Base-by-base conservation (phyloP, 2,888 invertebrate genomes). In the Limenitis camilla region DNA sequence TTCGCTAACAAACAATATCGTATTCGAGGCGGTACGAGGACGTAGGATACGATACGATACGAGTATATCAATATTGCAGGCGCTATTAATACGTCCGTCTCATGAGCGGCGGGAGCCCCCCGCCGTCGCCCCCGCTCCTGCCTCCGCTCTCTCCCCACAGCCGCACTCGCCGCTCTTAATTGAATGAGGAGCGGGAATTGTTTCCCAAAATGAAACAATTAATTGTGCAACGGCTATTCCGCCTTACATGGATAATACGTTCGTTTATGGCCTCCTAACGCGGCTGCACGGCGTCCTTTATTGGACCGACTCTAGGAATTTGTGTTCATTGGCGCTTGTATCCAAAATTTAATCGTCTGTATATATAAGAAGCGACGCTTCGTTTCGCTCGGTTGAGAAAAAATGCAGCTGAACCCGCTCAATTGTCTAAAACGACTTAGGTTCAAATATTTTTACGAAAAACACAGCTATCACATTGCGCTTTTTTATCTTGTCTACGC, bases 131-230 rank as follows among this genome's bases (percentile, higher is more conserved):
- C n/a, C n/a, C n/a, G n/a, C n/a, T n/a, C n/a, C n/a, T n/a, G n/a
- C n/a, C n/a, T n/a, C n/a, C n/a, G n/a, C n/a, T n/a, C 57, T 55
- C 54, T 66, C 68, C 65, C 65, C 64, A 62, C 69, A 65, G 72
- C 77, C 77, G 72, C 76, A 74, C 78, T 81, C 87, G 86, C 83
- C 86, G 82, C 86, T 86, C 86, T 85, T 87, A 87, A 87, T 87
- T 87, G 87, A 87, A 87, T 87, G 87, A 87, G 87, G 86, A 87
- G 86, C 85, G 86, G 86, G 85, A 87, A 87, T 86, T 87, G 87
- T 87, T 86, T 87, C 87, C 87, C 86, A 86, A 87, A 87, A 87
- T 87, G 86, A 87, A 87, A 87, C 87, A 87, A 87, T 87, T 87
- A 87, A 87, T 87, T 87, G 87, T 87, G 87, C 86, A 87, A 87